Evolutionary conservation across 2,888 invertebrate species (phyloP).

Genomic region (Pocota personata): DNA sequence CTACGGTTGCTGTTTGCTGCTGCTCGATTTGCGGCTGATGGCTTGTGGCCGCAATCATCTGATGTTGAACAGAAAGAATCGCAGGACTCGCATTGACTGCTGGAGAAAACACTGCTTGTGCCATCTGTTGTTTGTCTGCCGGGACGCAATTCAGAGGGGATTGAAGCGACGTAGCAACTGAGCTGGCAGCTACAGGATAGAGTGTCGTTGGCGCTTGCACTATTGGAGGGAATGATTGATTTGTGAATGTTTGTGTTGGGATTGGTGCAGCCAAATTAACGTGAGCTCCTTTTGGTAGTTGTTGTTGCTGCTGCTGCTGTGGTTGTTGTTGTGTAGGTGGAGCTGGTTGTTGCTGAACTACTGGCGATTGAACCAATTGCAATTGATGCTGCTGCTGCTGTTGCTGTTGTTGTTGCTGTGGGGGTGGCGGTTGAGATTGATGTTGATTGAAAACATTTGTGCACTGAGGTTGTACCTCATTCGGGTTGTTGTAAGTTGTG

Average conservation of each 20-base stretch:
- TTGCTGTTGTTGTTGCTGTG: conserved; percentile 54
- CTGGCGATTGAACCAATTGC: conserved; percentile 42
- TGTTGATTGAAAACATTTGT: conserved; percentile 62
- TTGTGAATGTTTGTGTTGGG: conserved; percentile 93
- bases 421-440: conserved; percentile 62
- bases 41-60: conserved; percentile 51
- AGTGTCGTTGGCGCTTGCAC: conserved; percentile 55
- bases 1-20: conserved; percentile 46
- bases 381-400: conserved; percentile 66
- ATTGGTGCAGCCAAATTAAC: conserved; percentile 83
- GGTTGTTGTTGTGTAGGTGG: conserved; percentile 78
- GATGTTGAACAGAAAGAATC: conserved; percentile 65
- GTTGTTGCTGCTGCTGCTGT: conserved; percentile 81
- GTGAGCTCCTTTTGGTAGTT: conserved; percentile 76
- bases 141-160: conserved; percentile 46
- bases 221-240: conserved; percentile 88
- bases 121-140: conserved; percentile 55
- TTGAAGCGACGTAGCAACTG: conserved; percentile 56
- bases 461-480: conserved; percentile 61
- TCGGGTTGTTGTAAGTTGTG: conserved; percentile 40
- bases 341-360: conserved; percentile 63
- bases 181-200: conserved; percentile 49
- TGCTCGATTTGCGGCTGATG: conserved; percentile 53
- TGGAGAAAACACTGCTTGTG: conserved; percentile 59
- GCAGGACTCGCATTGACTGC: conserved; percentile 53